Percentiles rank a stretch among this genome's conserved stretches.
Evolutionary conservation across 2,888 invertebrate species (phyloP).

Genomic region (Hydrotaea diabolus): DNA sequence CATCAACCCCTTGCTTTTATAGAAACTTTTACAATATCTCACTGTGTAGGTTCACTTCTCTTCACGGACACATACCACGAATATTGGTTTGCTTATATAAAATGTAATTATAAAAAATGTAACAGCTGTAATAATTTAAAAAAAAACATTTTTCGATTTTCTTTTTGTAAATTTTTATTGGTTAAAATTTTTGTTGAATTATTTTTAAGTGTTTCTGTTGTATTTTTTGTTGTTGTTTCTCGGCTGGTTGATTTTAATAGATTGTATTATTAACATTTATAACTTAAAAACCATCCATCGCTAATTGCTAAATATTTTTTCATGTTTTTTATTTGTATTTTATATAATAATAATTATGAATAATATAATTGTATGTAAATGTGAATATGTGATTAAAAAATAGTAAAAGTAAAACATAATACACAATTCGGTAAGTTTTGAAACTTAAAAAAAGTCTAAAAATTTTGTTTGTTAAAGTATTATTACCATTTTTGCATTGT

Average conservation of each 20-base stretch:
- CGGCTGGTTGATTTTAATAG: constrained; percentile 26
- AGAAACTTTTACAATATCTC: too few relatives aligned
- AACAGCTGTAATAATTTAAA: not conserved
- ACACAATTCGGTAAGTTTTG: constrained; percentile 28
- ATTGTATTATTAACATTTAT: constrained; percentile 38
- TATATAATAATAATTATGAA: constrained; percentile 6
- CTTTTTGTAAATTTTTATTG: constrained; percentile 38
- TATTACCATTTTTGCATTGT: constrained; percentile 53
- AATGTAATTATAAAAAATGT: too few relatives aligned
- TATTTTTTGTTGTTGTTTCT: constrained; percentile 28
- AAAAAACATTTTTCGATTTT: not conserved
- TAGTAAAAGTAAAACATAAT: constrained; percentile 23
- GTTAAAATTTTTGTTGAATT: constrained; percentile 51
- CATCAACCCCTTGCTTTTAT: too few relatives aligned
- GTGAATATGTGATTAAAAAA: constrained; percentile 6
- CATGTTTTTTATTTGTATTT: not conserved
- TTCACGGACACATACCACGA: too few relatives aligned
- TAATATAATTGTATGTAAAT: constrained; percentile 16
- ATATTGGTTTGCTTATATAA: too few relatives aligned
- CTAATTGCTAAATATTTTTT: constrained; percentile 22
- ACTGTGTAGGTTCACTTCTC: too few relatives aligned
- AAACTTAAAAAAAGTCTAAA: constrained; percentile 22
- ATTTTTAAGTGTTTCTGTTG: constrained; percentile 31
- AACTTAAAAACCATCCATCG: constrained; percentile 38
- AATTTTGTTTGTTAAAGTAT: constrained; percentile 44